A percentile compares a stretch with the other conserved stretches of the same genome.
phyloP scores from a whole-genome alignment of 2,113 vertebrate species.

The Isurus oxyrinchus region DNA sequence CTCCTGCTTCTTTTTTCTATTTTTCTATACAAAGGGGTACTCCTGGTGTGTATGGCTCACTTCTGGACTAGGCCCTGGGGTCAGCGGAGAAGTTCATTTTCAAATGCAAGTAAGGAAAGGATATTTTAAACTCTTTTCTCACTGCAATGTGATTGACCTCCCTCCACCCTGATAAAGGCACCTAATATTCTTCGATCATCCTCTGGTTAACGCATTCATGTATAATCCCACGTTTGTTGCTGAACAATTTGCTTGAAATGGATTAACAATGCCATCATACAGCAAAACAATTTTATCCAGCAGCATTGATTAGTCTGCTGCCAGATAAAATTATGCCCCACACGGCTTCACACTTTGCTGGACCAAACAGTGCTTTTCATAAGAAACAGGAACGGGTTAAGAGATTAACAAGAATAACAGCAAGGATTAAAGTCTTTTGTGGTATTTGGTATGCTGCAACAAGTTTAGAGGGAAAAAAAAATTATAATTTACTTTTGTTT shows the following conservation, averaged over 20 bases:
- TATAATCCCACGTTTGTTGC: not conserved
- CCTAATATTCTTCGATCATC: too few relatives aligned
- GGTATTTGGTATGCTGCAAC: slow-evolving; percentile 26
- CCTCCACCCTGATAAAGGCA: not conserved
- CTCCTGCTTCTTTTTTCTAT: too few relatives aligned
- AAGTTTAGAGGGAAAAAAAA: slow-evolving; percentile 23
- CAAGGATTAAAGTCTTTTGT: slow-evolving; percentile 31
- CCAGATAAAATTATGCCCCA: not conserved
- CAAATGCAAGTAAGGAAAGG: not conserved
- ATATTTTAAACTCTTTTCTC: not conserved
- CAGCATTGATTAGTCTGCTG: not conserved
- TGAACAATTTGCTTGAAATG: not conserved
- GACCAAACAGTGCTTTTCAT: not conserved
- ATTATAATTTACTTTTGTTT: slow-evolving; percentile 45
- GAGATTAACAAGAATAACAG: not conserved
- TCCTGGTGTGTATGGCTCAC: not conserved
- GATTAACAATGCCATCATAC: not conserved
- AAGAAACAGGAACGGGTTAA: slow-evolving; percentile 8
- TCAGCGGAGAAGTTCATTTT: not conserved
- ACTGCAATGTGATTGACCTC: not conserved
- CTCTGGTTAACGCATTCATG: too few relatives aligned
- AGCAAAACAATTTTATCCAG: not conserved
- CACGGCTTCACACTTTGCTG: not conserved
- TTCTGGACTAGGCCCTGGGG: not conserved
- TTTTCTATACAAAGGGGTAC: not conserved